These are phyloP conservation scores for Dynastes grantii DNA, from an alignment of 2,888 invertebrate species.

Conservation along the genomic window DNA sequence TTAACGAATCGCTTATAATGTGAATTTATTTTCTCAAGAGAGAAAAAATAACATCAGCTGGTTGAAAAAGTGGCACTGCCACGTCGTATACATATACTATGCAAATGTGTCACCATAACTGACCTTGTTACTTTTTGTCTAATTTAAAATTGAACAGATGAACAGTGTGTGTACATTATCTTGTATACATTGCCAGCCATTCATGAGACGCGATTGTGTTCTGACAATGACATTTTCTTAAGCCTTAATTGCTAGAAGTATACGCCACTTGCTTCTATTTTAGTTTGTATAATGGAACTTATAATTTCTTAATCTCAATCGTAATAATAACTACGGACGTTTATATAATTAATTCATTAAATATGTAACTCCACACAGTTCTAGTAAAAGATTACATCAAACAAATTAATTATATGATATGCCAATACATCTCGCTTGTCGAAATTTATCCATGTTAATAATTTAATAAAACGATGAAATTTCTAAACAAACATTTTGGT, in stretches of 20 bases:
- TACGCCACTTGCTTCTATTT: not conserved
- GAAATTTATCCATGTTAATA: not conserved
- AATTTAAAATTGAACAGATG: conserved; percentile 49
- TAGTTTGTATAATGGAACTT: not conserved
- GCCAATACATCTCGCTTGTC: not conserved
- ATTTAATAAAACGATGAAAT: conserved; percentile 3
- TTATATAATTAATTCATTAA: not conserved
- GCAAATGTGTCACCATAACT: conserved; percentile 57
- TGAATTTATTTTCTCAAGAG: conserved; percentile 34
- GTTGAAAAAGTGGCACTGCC: conserved; percentile 49
- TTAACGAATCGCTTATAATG: conserved; percentile 12
- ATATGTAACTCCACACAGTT: not conserved
- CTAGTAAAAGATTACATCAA: not conserved
- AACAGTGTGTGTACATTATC: conserved; percentile 37
- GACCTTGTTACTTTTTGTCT: conserved; percentile 55
- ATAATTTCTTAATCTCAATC: not conserved
- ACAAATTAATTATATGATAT: not conserved
- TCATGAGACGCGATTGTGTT: conserved; percentile 13
- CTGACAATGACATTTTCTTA: conserved; percentile 21
- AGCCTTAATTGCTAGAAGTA: conserved; percentile 7
- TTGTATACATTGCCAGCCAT: conserved; percentile 33
- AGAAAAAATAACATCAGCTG: conserved; percentile 39
- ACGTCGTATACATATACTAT: conserved; percentile 25
- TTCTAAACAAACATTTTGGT: conserved; percentile 2
- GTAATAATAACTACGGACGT: not conserved